phyloP scores from a whole-genome alignment of 2,113 vertebrate species.

The Notothenia rossii region DNA sequence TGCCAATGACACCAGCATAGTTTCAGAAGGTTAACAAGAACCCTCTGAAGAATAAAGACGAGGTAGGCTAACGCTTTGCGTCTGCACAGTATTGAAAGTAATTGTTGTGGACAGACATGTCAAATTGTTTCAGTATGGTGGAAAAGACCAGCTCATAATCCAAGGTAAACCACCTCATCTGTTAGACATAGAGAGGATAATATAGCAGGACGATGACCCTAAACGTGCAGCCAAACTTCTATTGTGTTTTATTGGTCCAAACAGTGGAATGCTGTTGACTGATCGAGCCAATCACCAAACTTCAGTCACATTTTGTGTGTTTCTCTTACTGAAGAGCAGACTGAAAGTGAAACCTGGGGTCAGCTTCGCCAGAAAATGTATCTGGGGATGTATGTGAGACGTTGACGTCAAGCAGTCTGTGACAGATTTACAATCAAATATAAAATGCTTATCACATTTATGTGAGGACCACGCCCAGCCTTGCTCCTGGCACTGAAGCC shows the following conservation, averaged over 20 bases:
- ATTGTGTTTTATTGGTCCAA: neutral
- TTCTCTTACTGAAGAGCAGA: neutral
- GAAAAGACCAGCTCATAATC: neutral
- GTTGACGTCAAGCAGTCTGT: neutral
- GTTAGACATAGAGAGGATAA: neutral
- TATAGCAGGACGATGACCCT: neutral
- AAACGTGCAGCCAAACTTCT: neutral
- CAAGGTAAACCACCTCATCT: conserved; percentile 1
- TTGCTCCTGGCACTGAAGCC: neutral
- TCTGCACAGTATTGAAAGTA: conserved; percentile 2
- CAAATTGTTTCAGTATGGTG: neutral
- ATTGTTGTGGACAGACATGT: neutral
- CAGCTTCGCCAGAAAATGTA: neutral
- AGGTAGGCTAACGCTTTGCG: neutral
- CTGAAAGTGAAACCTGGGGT: neutral
- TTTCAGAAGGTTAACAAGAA: neutral
- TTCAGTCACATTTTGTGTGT: neutral
- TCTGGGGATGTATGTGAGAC: conserved; percentile 5
- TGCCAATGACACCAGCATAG: neutral
- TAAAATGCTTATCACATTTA: conserved; percentile 1
- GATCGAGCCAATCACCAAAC: neutral
- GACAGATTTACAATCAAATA: conserved; percentile 17
- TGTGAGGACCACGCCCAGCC: neutral
- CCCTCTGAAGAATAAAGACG: neutral
- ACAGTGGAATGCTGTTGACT: conserved; percentile 10